These are phyloP conservation scores for Iguana delicatissima DNA, from an alignment of 2,797 vertebrate species.

Conservation along the genomic window DNA sequence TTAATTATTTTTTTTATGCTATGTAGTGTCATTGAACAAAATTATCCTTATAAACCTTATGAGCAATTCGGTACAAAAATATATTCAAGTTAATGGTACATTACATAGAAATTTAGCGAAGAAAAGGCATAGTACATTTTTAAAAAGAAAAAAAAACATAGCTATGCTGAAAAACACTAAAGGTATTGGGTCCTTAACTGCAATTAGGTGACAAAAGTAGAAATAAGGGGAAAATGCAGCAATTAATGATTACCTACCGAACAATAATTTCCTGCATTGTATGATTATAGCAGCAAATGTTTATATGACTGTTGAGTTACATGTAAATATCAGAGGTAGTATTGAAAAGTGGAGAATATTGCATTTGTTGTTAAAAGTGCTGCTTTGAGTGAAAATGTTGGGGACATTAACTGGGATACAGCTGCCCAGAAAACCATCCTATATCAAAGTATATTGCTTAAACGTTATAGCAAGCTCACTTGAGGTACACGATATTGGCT, in stretches of 20 bases:
- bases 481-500: slow-evolving; percentile 90
- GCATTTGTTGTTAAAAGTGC: slow-evolving; percentile 88
- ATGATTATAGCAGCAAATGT: slow-evolving; percentile 88
- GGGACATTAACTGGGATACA: slow-evolving; percentile 71
- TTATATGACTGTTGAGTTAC: slow-evolving; percentile 84
- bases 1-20: slow-evolving; percentile 80
- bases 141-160: slow-evolving; percentile 79
- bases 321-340: slow-evolving; percentile 93
- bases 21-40: slow-evolving; percentile 85
- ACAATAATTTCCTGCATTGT: slow-evolving; percentile 83
- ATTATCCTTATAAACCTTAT: slow-evolving; percentile 87
- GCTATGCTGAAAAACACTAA: slow-evolving; percentile 79
- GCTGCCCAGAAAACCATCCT: slow-evolving; percentile 79
- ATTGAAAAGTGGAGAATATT: slow-evolving; percentile 89
- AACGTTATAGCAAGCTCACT: slow-evolving; percentile 73
- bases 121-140: slow-evolving; percentile 81
- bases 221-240: slow-evolving; percentile 72
- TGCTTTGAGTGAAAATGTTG: slow-evolving; percentile 81
- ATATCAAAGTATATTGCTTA: slow-evolving; percentile 79
- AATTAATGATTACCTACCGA: slow-evolving; percentile 79
- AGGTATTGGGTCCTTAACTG: slow-evolving; percentile 85
- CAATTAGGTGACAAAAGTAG: slow-evolving; percentile 80
- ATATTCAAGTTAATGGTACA: slow-evolving; percentile 94
- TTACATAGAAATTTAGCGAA: slow-evolving; percentile 88
- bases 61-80: slow-evolving; percentile 91